Evolutionary conservation across 2,888 invertebrate species (phyloP).

Genomic region (Thereva unica): DNA sequence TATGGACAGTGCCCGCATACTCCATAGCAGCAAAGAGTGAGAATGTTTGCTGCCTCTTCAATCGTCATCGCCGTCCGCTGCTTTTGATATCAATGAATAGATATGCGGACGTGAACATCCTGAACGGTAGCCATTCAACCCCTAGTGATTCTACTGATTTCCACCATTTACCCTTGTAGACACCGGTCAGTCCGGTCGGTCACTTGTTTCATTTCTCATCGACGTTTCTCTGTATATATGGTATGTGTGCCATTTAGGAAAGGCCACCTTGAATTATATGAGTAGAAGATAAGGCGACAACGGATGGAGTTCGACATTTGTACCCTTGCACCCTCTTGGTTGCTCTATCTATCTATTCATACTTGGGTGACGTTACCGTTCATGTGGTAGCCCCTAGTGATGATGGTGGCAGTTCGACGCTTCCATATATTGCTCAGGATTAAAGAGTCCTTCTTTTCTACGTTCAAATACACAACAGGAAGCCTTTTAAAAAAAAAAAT

Average conservation of each 20-base stretch:
- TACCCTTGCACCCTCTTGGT: no score
- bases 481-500: conserved; percentile 1
- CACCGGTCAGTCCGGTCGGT: conserved; percentile 15
- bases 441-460: neutral
- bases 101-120: conserved; percentile 15
- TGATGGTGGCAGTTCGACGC: conserved; percentile 20
- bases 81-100: conserved; percentile 17
- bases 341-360: conserved; percentile 5
- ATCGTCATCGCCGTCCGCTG: neutral
- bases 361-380: conserved; percentile 1
- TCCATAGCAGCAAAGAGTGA: neutral
- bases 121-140: conserved; percentile 11
- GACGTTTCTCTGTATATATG: conserved; percentile 14
- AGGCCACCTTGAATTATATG: conserved; percentile 26
- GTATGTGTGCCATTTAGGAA: conserved; percentile 21
- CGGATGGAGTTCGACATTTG: conserved; percentile 13
- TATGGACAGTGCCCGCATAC: neutral
- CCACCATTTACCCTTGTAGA: conserved; percentile 31
- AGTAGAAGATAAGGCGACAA: conserved; percentile 24
- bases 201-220: conserved; percentile 37
- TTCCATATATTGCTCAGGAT: neutral
- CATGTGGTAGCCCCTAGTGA: conserved; percentile 28
- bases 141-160: conserved; percentile 21
- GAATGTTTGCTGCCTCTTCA: neutral
- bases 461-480: conserved; percentile 18